Evolutionary conservation across 1,140 invertebrate species (phyloP), one percentile per base, ranked within the genome.

Genomic region (Caenorhabditis latens): DNA sequence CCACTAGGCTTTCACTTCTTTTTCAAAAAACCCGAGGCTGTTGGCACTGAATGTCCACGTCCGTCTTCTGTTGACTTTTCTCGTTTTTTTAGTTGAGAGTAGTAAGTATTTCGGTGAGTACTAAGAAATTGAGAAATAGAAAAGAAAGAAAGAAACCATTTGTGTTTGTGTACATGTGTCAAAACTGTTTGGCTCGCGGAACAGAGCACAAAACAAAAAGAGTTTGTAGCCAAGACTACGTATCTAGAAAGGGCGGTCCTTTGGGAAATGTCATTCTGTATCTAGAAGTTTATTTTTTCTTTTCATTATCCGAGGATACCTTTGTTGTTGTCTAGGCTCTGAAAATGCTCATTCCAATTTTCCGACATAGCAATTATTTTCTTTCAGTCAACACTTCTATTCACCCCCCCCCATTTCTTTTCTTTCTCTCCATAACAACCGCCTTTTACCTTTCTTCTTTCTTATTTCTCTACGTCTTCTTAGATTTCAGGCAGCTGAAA

Each of bases 41-140:
- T 79, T 79, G 71, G 71, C 71, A 79, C 71, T 46, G 32, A 79
- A 50, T 79, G 71, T 79, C 71, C 71, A 50, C 65, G 40, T 43
- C 19, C 16, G 40, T 71, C 46, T 71, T 50, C 46, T 79, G 40
- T 79, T 79, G 43, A 79, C 71, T 79, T 48, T 50, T 53, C 71
- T 79, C 65, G 40, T 46, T 71, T 19, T 46, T 46, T 71, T 71
- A 71, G 40, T 71, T 71, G 46, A 79, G 71, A 79, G 46, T 79
- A 79, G 40, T 63, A 63, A 63, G 61, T 63, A n/a, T 50, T n/a
- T 79, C 65, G 65, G 65, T 24, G 0, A 42, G 43, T 79, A 50
- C 43, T 79, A 50, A 42, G 46, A 24, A 50, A 50, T 7, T 11
- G 46, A 50, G 46, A 79, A 79, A 50, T 53, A 50, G 71, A 79